Evolutionary conservation across 2,113 vertebrate species (phyloP), one percentile per base, ranked within the genome.

Genomic region (Calyptommatus sinebrachiatus): DNA sequence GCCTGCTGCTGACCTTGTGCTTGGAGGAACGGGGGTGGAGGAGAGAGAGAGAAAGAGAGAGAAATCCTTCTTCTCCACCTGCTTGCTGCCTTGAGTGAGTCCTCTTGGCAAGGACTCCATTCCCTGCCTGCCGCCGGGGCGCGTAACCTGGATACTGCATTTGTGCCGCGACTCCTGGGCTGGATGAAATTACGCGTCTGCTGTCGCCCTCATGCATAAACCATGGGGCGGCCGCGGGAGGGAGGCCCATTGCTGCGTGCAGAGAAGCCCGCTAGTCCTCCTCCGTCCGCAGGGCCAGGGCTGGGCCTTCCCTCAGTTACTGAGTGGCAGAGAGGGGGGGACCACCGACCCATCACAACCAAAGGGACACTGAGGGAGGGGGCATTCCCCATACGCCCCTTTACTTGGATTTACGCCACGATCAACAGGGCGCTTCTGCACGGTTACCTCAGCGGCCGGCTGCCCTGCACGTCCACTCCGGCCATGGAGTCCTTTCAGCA

Each of bases 161-260:
- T 28, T 0, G 29, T 62, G 14, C 53, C 48, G 66, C 45, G 71
- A 45, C 83, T 71, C 70, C 4, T 12, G 53, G 73, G 84, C 84
- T 91, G 74, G 86, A 87, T 92, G 95, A 95, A 95, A 94, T 97
- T 95, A 93, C 92, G 86, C 81, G 85, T 94, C 91, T 12, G 11
- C 4, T 18, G 35, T 45, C 50, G 72, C 83, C 94, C 91, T 97
- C 97, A 97, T 97, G 94, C 96, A 98, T 99, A 95, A 98, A 98
- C 96, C 92, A 99, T 96, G 89, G 92, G 83, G 85, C 89, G 35
- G 87, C 90, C 83, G 87, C 85, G 87, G 79, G 28, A 29, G 73
- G 68, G 79, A 41, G 35, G 71, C 83, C 81, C 85, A 93, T 86
- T 57, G 7, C 14, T 7, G 21, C 5, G 63, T 1, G 35, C 14